phyloP scores from a whole-genome alignment of 1,140 invertebrate species.

The Centruroides sculpturatus region DNA sequence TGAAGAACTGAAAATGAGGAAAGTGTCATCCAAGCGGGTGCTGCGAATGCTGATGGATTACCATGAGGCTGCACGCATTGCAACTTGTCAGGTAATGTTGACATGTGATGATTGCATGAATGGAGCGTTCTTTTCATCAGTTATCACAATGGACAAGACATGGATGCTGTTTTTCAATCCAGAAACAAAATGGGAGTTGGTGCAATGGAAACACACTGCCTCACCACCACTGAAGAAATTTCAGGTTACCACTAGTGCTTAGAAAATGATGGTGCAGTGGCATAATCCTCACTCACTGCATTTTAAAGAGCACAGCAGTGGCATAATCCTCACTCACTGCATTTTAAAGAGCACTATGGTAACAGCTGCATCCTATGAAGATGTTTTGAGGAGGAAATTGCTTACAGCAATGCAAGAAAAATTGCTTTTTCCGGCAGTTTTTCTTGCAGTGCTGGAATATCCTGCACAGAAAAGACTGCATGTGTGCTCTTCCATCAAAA shows the following conservation, averaged over 20 bases:
- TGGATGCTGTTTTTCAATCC: too few relatives aligned
- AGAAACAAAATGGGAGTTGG: too few relatives aligned
- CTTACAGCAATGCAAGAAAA: conserved; percentile 4
- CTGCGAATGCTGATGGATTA: conserved; percentile 11
- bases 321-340: background rate
- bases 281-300: too few relatives aligned
- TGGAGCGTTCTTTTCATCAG: background rate
- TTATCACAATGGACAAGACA: background rate
- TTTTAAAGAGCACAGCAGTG: conserved; percentile 1
- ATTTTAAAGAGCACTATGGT: conserved; percentile 1
- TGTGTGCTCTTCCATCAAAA: conserved; percentile 3
- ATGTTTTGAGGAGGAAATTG: conserved; percentile 1
- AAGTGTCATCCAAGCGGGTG: conserved; percentile 13
- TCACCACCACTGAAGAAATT: background rate
- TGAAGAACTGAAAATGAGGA: conserved; percentile 13
- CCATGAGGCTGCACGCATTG: background rate
- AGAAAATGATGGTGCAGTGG: background rate
- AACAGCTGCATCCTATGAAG: conserved; percentile 1
- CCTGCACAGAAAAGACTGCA: conserved; percentile 2
- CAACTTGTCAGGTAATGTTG: background rate
- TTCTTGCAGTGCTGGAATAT: too few relatives aligned
- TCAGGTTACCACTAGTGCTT: background rate
- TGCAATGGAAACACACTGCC: too few relatives aligned
- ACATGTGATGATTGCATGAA: background rate
- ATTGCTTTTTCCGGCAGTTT: too few relatives aligned